Base-by-base conservation (phyloP, 2,888 invertebrate genomes). In the Coremacera marginata region DNA sequence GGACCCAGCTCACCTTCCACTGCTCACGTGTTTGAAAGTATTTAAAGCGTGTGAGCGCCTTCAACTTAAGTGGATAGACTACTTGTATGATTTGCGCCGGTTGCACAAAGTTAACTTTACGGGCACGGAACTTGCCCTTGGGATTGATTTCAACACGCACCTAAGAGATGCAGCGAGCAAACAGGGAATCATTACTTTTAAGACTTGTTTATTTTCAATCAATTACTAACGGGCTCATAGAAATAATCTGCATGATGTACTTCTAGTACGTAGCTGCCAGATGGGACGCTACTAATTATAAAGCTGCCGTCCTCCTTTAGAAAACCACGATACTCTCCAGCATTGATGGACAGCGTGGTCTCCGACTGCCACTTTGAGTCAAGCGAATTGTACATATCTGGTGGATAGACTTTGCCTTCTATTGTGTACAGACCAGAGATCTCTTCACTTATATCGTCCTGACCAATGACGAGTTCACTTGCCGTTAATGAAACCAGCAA, bases 11-110 rank as follows among this genome's bases (percentile, higher is more conserved):
- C 51, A 84, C 89, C 86, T 98, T 93, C 98, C 98, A 98, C 86
- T 98, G 98, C 88, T 99, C 99, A 65, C 99, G 91, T 22, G 94
- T 91, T 91, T 98, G 97, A 90, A 99, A 99, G 90, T 96, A 97
- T 82, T 94, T 93, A 83, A 94, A 94, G 82, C 93, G 94, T 16
- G 95, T 94, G 25, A 95, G 86, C 0, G 97, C 93, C 86, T 96
- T 95, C 91, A 99, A 92, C 88, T 95, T 94, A 67, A 99, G 90
- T 1, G 99, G 99, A 89, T 99, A 99, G 0, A 96, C 94, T 75
- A 98, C 93, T 90, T 96, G 96, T 78, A 95, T 93, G 0, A 98
- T 95, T 87, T 95, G 94, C 0, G 96, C 94, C 0, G 96, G 96
- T 89, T 98, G 98, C 63, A 99, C 94, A 84, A 95, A 94, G 89